Base-by-base conservation (phyloP, 2,113 vertebrate genomes). In the Muntiacus reevesi region DNA sequence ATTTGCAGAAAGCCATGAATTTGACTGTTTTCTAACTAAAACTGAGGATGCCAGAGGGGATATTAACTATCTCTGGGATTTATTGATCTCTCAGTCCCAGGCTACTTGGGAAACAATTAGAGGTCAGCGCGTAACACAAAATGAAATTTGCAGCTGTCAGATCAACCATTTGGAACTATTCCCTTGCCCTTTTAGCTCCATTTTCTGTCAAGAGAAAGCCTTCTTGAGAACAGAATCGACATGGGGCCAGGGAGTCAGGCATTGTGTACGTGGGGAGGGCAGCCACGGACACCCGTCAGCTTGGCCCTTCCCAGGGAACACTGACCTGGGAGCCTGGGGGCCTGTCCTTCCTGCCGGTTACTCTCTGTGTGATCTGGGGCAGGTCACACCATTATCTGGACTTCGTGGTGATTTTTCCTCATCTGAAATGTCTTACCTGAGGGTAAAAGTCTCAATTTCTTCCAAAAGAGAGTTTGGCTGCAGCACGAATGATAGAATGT, bases 91-190 rank as follows among this genome's bases (percentile, higher is more conserved):
- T 89, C 96, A 36, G 94, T 95, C 98, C 97, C 97, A 0, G 36
- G 93, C 96, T 96, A 97, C 97, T 64, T 97, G 97, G 98, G 98
- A 98, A 99, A 98, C 97, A 98, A 98, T 98, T 98, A 98, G 98
- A 98, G 98, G 98, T 98, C 98, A 98, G 98, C 97, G 95, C 74
- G 28, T 64, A 97, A 97, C 98, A 89, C 64, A 91, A 97, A 98
- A 97, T 95, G 97, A 97, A 98, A 98, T 98, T 97, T 96, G 91
- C 97, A 88, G 98, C 98, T 98, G 98, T 98, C 98, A 97, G 98
- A 98, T 89, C 94, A 98, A 94, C 89, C 86, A 40, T 97, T 98
- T 97, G 97, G 98, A 98, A 98, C 98, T 95, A 98, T 96, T 95
- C 97, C 98, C 97, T 97, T 92, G 98, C 95, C 96, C 97, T 98